Percentiles rank a stretch among this genome's conserved stretches.
Conservation (phyloP, 2,113 vertebrate species). For the Ophthalmotilapia sp. region DNA sequence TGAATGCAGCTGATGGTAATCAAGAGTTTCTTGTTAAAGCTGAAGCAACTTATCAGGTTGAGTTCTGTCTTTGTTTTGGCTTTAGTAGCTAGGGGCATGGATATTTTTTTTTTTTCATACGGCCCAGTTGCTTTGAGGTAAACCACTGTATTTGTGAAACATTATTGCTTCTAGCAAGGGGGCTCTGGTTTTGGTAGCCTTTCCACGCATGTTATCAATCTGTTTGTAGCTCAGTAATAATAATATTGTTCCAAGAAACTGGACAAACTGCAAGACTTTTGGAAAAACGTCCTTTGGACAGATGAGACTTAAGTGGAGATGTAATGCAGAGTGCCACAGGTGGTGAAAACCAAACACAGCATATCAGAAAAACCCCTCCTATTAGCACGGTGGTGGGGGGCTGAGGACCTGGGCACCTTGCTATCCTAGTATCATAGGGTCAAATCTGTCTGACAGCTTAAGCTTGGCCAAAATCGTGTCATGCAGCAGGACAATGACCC, state of each 20-base stretch:
- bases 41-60: neutral
- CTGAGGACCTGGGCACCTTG: neutral
- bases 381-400: neutral
- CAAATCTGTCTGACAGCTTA: neutral
- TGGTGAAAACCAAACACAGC: neutral
- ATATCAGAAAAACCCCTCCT: neutral
- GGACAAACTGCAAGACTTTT: neutral
- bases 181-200: neutral
- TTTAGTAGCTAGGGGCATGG: neutral
- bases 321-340: neutral
- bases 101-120: fast-evolving
- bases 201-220: neutral
- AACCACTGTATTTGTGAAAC: neutral
- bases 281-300: neutral
- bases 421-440: neutral
- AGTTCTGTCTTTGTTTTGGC: neutral
- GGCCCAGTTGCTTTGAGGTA: neutral
- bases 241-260: neutral
- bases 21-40: neutral
- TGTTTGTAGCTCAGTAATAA: neutral
- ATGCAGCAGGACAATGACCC: neutral
- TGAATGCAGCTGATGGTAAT: neutral
- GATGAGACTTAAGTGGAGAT: neutral
- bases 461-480: neutral
- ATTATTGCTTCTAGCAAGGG: neutral